Base-by-base conservation (phyloP, 2,888 invertebrate genomes). In the Trisateles emortualis region DNA sequence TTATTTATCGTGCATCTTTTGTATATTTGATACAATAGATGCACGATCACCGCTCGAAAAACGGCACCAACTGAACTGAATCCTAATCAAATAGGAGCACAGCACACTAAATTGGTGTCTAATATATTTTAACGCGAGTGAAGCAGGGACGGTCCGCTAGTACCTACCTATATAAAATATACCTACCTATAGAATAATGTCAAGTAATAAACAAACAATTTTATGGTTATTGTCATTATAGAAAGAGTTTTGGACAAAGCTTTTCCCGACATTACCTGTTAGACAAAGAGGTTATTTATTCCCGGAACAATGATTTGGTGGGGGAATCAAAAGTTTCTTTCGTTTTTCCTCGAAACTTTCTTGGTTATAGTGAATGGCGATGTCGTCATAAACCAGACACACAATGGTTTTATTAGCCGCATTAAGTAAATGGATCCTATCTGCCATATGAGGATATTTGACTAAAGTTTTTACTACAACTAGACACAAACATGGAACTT, bases 401-500 rank as follows among this genome's bases (percentile, higher is more conserved):
- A 88, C 87, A 88, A 90, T 87, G 87, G 86, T 88, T 90, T 90
- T 89, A 90, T 87, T 82, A 79, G 78, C 72, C 70, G 79, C 85
- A 90, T 89, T 90, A 89, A 83, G 73, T 81, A 87, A 88, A 90
- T 88, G 85, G 84, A 84, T 78, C 76, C 78, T 79, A 84, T 84
- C 81, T 80, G 81, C 83, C 81, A 77, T 82, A 78, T 77, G 73
- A 72, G 66, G 69, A 68, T 78, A 76, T 84, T 84, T 81, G 78
- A 80, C 81, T 83, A 74, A n/a, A 81, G 72, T 76, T 82, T 77
- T 77, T 76, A 79, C 79, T 75, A 67, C 73, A 3, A 26, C 26
- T n/a, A n/a, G n/a, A n/a, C n/a, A n/a, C n/a, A n/a, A n/a, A n/a
- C n/a, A n/a, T n/a, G n/a, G n/a, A 26, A 6, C 3, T 26, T 26